These are phyloP conservation scores for Pachydiplax longipennis DNA, from an alignment of 2,888 invertebrate genomes.

Conservation along the genomic window DNA sequence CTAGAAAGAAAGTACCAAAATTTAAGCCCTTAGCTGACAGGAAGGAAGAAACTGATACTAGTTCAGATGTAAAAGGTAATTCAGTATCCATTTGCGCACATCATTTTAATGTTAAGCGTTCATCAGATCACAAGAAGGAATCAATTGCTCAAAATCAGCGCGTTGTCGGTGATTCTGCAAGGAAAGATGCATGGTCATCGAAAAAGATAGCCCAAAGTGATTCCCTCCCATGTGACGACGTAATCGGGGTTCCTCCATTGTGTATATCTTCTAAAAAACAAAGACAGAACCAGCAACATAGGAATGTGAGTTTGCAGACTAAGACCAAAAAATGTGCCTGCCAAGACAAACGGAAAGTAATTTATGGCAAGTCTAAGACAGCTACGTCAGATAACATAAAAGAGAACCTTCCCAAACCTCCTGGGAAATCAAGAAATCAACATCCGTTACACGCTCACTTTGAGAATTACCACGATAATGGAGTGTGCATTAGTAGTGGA, in stretches of 20 bases:
- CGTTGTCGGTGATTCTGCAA: neutral
- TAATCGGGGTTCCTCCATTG: neutral
- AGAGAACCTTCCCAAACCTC: neutral
- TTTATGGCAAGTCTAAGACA: neutral
- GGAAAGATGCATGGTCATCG: neutral
- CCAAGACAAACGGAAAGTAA: neutral
- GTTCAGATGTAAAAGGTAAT: too few species aligned
- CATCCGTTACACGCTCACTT: neutral
- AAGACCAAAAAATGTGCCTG: neutral
- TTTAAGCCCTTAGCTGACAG: neutral
- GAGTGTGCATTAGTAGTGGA: neutral
- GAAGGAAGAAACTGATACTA: too few species aligned
- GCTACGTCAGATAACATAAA: neutral
- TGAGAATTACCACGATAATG: neutral
- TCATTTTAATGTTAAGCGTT: slow-evolving; percentile 15
- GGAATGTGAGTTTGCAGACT: neutral
- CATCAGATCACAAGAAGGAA: slow-evolving; percentile 45
- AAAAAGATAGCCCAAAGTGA: neutral
- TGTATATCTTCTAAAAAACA: neutral
- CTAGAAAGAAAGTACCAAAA: neutral
- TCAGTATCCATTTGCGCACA: too few species aligned
- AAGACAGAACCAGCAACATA: neutral
- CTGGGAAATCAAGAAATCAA: neutral
- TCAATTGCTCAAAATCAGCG: neutral
- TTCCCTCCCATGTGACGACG: neutral